Conservation (phyloP, 1,140 invertebrate genomes). For the Zeugodacus cucurbitae region DNA sequence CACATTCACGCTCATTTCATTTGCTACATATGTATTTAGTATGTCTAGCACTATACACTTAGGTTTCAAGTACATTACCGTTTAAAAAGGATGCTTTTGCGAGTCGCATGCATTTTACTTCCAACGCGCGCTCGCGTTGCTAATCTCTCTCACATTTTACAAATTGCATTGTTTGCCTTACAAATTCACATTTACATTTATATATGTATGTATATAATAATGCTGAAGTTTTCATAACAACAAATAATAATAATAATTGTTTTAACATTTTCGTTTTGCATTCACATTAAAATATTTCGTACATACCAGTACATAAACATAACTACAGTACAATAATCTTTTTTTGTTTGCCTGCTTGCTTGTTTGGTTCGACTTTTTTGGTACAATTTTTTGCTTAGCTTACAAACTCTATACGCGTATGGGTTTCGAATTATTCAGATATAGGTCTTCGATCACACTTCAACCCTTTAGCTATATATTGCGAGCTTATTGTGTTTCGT, state of each 20-base stretch:
- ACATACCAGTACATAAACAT: background rate
- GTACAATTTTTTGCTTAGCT: conserved; percentile 4
- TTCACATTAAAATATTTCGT: conserved; percentile 12
- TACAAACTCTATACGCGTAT: background rate
- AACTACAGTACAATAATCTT: background rate
- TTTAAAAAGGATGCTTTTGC: conserved; percentile 13
- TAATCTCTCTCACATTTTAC: background rate
- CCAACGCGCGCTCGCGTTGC: background rate
- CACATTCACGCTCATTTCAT: background rate
- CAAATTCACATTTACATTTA: conserved; percentile 4
- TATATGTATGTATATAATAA: background rate
- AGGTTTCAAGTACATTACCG: conserved; percentile 32
- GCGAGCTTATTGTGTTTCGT: background rate
- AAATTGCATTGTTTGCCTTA: background rate
- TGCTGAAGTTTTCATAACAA: background rate
- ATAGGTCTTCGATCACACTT: background rate
- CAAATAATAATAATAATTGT: conserved; percentile 30
- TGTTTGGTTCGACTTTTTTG: conserved; percentile 19
- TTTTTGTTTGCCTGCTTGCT: background rate
- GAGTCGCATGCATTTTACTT: background rate
- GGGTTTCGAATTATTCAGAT: background rate
- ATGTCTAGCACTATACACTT: conserved; percentile 20
- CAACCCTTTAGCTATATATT: background rate
- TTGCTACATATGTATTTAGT: background rate
- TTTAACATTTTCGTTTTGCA: conserved; percentile 30